Conservation (phyloP, 2,113 vertebrate genomes). For the Cinclus mexicanus region DNA sequence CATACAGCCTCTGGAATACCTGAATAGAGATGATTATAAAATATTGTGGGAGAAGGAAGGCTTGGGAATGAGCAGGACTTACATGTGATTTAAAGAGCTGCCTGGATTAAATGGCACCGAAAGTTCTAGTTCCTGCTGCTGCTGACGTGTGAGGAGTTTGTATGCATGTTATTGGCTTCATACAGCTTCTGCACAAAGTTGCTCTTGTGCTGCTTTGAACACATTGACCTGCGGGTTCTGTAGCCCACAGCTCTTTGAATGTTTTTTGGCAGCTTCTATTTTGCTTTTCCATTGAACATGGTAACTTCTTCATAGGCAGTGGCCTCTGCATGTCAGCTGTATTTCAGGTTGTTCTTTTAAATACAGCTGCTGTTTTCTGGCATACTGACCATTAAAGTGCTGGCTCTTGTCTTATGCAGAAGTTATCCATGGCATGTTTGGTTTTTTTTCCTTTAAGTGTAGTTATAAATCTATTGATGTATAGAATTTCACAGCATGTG, state of each 20-base stretch:
- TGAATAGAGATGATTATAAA: not conserved
- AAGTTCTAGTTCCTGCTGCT: not conserved
- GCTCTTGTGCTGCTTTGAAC: not conserved
- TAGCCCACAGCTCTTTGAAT: not conserved
- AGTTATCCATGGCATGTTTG: rapidly evolving
- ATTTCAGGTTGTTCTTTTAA: not conserved
- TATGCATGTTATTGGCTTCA: not conserved
- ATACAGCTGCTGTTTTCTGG: not conserved
- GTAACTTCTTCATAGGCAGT: not conserved
- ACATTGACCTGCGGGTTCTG: not conserved
- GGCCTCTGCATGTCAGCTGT: not conserved
- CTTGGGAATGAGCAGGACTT: not conserved
- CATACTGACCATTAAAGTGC: not conserved
- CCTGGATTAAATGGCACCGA: not conserved
- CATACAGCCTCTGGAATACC: not conserved
- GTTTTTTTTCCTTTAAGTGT: not conserved
- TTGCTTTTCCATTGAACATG: not conserved
- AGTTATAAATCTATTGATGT: not conserved
- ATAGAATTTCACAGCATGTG: not conserved
- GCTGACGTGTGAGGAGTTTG: not conserved
- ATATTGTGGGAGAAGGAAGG: not conserved
- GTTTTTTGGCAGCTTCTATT: not conserved
- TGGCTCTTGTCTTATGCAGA: not conserved
- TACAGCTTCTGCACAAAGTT: not conserved
- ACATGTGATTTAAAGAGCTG: not conserved